These are phyloP conservation scores for Trachops cirrhosus DNA, from an alignment of 2,797 vertebrate species.

Conservation along the genomic window DNA sequence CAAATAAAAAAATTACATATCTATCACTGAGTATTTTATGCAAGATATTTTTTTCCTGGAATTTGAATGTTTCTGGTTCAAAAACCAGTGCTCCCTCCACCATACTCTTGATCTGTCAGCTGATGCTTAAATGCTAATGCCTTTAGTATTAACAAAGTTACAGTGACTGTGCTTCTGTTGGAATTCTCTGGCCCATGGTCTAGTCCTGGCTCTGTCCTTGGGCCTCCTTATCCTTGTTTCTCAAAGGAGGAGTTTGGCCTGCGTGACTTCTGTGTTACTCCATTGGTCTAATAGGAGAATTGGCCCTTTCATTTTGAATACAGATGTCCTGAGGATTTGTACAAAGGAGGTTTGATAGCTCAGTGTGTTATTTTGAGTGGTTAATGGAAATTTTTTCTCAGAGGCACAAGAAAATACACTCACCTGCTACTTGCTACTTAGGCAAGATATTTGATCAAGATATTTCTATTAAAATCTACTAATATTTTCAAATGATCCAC, in stretches of 20 bases:
- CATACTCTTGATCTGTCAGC: neutral
- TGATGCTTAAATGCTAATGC: neutral
- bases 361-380: conserved; percentile 60
- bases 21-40: neutral
- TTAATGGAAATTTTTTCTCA: conserved; percentile 65
- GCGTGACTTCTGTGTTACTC: neutral
- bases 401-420: neutral
- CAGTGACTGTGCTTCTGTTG: neutral
- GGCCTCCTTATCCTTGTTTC: neutral
- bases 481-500: neutral
- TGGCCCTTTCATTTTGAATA: conserved; percentile 27
- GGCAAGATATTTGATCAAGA: neutral
- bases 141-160: neutral
- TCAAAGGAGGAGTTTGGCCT: neutral
- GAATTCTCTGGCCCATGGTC: neutral
- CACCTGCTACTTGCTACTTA: conserved; percentile 28
- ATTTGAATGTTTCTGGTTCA: neutral
- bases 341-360: conserved; percentile 62
- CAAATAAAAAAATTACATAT: neutral
- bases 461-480: neutral
- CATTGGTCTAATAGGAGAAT: conserved; percentile 37
- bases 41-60: no score
- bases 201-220: neutral
- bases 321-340: conserved; percentile 52
- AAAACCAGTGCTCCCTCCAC: neutral